These are phyloP conservation scores for Cebidichthys violaceus DNA, from an alignment of 2,113 vertebrate genomes.

Conservation along the genomic window DNA sequence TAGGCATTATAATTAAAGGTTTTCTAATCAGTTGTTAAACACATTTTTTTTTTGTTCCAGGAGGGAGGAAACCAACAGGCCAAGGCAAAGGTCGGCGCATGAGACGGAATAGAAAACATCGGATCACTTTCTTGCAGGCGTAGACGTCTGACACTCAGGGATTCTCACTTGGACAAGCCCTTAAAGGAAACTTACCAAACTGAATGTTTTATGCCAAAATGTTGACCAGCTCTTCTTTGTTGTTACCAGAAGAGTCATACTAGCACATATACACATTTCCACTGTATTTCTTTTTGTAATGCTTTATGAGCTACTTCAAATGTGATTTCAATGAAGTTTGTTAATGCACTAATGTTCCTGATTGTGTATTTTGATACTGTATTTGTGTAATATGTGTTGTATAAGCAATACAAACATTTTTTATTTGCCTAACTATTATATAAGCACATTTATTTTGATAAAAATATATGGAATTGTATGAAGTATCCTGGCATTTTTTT, in stretches of 20 bases:
- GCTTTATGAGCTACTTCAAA: constrained; percentile 17
- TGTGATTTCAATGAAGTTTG: constrained; percentile 38
- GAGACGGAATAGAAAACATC: constrained; percentile 44
- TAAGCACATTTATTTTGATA: constrained; percentile 16
- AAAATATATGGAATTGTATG: constrained; percentile 47
- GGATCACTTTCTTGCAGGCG: constrained; percentile 13
- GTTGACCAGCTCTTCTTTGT: constrained; percentile 8
- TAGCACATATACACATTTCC: constrained; percentile 2
- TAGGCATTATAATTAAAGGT: not conserved
- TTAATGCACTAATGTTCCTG: constrained; percentile 42
- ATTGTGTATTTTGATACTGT: constrained; percentile 55
- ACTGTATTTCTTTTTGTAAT: constrained; percentile 19
- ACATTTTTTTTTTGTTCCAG: constrained; percentile 56
- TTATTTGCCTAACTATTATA: constrained; percentile 17
- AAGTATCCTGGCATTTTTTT: constrained; percentile 13
- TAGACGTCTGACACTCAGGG: constrained; percentile 31
- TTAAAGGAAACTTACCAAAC: not conserved
- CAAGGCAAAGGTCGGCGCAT: constrained; percentile 25
- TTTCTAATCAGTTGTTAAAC: constrained; percentile 23
- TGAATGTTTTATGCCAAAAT: constrained; percentile 5
- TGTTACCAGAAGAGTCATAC: not conserved
- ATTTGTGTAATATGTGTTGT: constrained; percentile 38
- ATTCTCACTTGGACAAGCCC: constrained; percentile 17
- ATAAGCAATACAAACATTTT: constrained; percentile 1
- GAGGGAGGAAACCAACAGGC: constrained; percentile 21